Conservation (phyloP, 2,888 invertebrate genomes). For the Coenonympha arcania region DNA sequence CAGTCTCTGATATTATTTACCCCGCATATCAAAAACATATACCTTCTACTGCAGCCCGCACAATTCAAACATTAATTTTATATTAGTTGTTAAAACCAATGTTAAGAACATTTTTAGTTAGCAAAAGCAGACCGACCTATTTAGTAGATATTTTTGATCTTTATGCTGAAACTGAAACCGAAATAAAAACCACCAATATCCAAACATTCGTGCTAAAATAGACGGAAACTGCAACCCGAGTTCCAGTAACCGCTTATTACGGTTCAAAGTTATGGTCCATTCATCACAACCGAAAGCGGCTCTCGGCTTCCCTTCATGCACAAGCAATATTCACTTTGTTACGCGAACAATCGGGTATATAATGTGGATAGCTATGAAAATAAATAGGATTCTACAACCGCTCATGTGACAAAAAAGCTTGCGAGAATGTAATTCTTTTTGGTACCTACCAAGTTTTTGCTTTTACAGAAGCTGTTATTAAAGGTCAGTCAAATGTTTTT, state of each 20-base stretch:
- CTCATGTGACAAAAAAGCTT: not conserved
- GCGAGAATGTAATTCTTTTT: not conserved
- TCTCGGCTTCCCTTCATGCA: constrained; percentile 53
- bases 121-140: no score
- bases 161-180: not conserved
- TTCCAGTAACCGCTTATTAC: constrained; percentile 31
- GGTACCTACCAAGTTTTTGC: not conserved
- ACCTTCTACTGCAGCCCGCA: no score
- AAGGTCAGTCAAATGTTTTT: not conserved
- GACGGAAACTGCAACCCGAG: not conserved
- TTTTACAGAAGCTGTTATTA: not conserved
- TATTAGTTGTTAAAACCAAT: no score
- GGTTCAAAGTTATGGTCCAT: constrained; percentile 59
- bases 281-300: constrained; percentile 56
- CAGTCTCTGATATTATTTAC: no score
- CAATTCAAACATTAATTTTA: no score
- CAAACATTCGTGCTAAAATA: constrained; percentile 3
- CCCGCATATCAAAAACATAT: no score
- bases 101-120: no score
- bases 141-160: no score
- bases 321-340: constrained; percentile 49
- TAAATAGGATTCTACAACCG: constrained; percentile 51
- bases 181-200: not conserved
- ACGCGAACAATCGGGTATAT: constrained; percentile 55
- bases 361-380: constrained; percentile 53